phyloP scores from a whole-genome alignment of 2,888 invertebrate species.

The Euphydryas editha region DNA sequence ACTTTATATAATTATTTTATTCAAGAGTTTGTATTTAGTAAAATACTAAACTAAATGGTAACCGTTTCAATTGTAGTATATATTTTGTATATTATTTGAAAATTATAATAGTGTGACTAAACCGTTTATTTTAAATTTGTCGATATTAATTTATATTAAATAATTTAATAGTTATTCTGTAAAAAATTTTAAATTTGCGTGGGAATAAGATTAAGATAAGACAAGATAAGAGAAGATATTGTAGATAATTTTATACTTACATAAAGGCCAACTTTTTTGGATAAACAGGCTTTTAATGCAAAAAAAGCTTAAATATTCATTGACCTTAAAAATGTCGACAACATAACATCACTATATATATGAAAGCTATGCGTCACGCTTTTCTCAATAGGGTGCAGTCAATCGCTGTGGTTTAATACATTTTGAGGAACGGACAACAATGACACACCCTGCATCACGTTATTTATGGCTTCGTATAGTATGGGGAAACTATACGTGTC shows the following conservation, averaged over 20 bases:
- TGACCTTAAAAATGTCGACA: constrained; percentile 24
- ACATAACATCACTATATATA: constrained; percentile 45
- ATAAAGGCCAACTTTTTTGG: no score
- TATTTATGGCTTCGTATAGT: constrained; percentile 66
- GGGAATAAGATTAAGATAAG: no score
- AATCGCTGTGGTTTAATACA: constrained; percentile 77
- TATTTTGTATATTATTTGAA: no score
- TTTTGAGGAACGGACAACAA: constrained; percentile 66
- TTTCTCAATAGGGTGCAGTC: constrained; percentile 63
- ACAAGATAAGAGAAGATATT: no score
- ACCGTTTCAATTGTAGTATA: no score
- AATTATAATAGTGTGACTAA: no score
- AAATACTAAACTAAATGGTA: not conserved
- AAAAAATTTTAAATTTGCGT: no score
- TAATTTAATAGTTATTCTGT: no score
- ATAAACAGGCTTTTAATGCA: not conserved
- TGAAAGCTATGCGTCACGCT: constrained; percentile 61
- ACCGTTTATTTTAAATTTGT: no score
- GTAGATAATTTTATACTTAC: no score
- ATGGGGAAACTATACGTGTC: constrained; percentile 63
- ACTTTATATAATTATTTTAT: not conserved
- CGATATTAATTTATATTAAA: no score
- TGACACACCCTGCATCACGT: constrained; percentile 69
- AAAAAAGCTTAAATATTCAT: not conserved
- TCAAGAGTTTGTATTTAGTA: not conserved